Evolutionary conservation across 1,140 invertebrate species (phyloP).

Genomic region (Euglossa dilemma): DNA sequence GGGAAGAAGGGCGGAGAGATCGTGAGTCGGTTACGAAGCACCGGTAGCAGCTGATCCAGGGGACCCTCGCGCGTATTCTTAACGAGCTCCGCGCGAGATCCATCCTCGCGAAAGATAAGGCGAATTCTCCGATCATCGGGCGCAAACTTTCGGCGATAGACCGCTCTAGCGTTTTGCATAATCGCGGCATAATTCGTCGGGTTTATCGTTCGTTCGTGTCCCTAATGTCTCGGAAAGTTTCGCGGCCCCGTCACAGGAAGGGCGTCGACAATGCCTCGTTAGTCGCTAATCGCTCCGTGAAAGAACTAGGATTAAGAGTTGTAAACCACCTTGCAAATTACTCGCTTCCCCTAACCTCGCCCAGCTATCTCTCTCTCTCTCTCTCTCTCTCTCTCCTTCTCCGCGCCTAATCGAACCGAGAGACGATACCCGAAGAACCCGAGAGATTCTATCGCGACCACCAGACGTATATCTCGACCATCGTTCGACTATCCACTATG

Average conservation of each 20-base stretch:
- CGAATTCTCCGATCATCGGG: not conserved
- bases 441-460: not conserved
- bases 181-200: slow-evolving; percentile 69
- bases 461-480: too few relatives aligned
- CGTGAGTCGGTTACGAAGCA: slow-evolving; percentile 43
- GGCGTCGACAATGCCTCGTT: slow-evolving; percentile 73
- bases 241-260: slow-evolving; percentile 5
- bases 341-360: slow-evolving; percentile 26
- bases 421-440: not conserved
- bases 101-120: too few relatives aligned
- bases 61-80: too few relatives aligned
- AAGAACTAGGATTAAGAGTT: slow-evolving; percentile 75
- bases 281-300: slow-evolving; percentile 65
- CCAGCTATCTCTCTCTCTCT: too few relatives aligned
- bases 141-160: not conserved
- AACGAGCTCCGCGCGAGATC: not conserved
- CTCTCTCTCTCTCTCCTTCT: not conserved
- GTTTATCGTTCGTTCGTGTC: slow-evolving; percentile 72
- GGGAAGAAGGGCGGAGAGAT: not conserved
- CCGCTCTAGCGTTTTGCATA: slow-evolving; percentile 67
- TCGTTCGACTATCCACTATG: too few relatives aligned
- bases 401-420: not conserved
- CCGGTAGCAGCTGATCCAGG: not conserved
- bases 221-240: slow-evolving; percentile 68
- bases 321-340: slow-evolving; percentile 75